phyloP scores from a whole-genome alignment of 2,797 vertebrate species.

The Aotus griseimembra region DNA sequence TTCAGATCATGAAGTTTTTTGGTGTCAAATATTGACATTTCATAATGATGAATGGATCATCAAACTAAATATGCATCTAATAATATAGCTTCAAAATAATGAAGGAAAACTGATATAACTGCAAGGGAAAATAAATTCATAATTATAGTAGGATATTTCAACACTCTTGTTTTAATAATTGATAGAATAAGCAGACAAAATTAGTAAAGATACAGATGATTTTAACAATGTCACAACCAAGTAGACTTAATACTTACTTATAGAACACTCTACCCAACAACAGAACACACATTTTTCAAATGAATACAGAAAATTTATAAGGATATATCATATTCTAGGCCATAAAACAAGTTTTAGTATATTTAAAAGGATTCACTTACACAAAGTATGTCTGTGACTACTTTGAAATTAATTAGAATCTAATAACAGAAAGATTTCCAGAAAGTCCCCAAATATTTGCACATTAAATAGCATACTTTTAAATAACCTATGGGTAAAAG shows the following conservation, averaged over 20 bases:
- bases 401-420: not conserved
- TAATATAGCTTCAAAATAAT: not conserved
- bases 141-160: not conserved
- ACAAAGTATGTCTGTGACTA: not conserved
- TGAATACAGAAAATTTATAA: not conserved
- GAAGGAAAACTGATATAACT: not conserved
- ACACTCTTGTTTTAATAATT: not conserved
- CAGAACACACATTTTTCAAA: not conserved
- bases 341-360: not conserved
- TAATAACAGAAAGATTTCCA: not conserved
- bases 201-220: not conserved
- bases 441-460: not conserved
- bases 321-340: not conserved
- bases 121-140: not conserved
- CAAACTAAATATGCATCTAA: not conserved
- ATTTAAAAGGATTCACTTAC: not conserved
- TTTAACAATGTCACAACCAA: not conserved
- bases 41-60: not conserved
- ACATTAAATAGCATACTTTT: not conserved
- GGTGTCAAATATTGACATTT: not conserved
- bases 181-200: not conserved
- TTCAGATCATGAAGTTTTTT: not conserved
- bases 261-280: not conserved
- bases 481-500: not conserved
- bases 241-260: too few species aligned